These are phyloP conservation scores for Emydura subglobosa DNA, from an alignment of 2,113 vertebrate species.

Conservation along the genomic window DNA sequence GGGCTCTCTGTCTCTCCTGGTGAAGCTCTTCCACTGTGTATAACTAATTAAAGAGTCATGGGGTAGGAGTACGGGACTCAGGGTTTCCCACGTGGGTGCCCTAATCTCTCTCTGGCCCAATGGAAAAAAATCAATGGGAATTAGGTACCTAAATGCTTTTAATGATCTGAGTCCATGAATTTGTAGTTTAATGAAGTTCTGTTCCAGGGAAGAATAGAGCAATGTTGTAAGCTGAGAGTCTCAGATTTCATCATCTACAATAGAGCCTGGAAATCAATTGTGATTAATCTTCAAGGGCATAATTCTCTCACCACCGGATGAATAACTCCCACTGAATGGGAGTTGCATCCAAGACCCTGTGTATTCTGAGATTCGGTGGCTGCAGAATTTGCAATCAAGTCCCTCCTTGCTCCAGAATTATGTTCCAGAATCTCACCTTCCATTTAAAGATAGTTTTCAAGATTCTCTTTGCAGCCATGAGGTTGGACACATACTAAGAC, in stretches of 20 bases:
- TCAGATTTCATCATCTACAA: background rate
- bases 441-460: background rate
- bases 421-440: background rate
- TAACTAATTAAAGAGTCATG: background rate
- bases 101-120: background rate
- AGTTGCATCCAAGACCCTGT: background rate
- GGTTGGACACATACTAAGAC: background rate
- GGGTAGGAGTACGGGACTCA: background rate
- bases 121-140: background rate
- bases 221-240: background rate
- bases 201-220: background rate
- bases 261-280: background rate
- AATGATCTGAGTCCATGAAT: background rate
- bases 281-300: background rate
- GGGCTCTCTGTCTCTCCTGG: background rate
- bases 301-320: background rate
- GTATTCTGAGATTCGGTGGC: background rate
- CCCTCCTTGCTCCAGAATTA: background rate
- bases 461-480: no score
- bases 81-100: background rate
- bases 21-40: background rate
- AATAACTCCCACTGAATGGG: background rate
- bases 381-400: conserved; percentile 11
- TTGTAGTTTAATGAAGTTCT: fast-evolving
- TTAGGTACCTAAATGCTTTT: background rate